These are phyloP conservation scores for Rhagophthalmus giganteus DNA, from an alignment of 2,888 invertebrate genomes.

Conservation along the genomic window DNA sequence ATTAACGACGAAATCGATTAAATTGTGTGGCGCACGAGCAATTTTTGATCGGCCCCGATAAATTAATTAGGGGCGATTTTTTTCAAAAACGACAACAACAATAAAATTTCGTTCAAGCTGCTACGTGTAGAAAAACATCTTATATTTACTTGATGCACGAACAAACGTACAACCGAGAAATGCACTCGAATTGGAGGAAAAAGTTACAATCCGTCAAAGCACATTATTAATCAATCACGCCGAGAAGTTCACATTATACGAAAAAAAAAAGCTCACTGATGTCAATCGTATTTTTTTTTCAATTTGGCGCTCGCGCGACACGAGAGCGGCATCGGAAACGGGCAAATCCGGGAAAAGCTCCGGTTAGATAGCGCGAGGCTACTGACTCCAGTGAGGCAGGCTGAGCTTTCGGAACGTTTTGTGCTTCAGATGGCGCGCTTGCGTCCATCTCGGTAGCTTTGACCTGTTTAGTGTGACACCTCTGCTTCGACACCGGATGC, in stretches of 20 bases:
- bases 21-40: no score
- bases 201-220: slow-evolving; percentile 17
- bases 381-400: slow-evolving; percentile 47
- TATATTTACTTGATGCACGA: slow-evolving; percentile 23
- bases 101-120: slow-evolving; percentile 3
- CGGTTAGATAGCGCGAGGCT: slow-evolving; percentile 42
- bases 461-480: slow-evolving; percentile 50
- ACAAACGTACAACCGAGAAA: slow-evolving; percentile 15
- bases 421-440: slow-evolving; percentile 41
- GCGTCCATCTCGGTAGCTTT: slow-evolving; percentile 43
- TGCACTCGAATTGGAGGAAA: slow-evolving; percentile 10
- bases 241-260: slow-evolving; percentile 21
- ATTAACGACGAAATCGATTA: no score
- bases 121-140: slow-evolving; percentile 10
- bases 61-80: no score
- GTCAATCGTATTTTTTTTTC: slow-evolving; percentile 30
- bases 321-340: slow-evolving; percentile 14
- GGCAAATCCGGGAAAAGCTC: slow-evolving; percentile 18
- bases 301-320: slow-evolving; percentile 25
- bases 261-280: slow-evolving; percentile 19
- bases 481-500: slow-evolving; percentile 42
- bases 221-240: slow-evolving; percentile 28
- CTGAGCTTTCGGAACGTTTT: slow-evolving; percentile 43
- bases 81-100: no score
- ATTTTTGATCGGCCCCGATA: no score